Percentiles rank a stretch among this genome's conserved stretches.
These are phyloP conservation scores for Tamias sibiricus DNA, from an alignment of 2,113 vertebrate species.

Conservation along the genomic window DNA sequence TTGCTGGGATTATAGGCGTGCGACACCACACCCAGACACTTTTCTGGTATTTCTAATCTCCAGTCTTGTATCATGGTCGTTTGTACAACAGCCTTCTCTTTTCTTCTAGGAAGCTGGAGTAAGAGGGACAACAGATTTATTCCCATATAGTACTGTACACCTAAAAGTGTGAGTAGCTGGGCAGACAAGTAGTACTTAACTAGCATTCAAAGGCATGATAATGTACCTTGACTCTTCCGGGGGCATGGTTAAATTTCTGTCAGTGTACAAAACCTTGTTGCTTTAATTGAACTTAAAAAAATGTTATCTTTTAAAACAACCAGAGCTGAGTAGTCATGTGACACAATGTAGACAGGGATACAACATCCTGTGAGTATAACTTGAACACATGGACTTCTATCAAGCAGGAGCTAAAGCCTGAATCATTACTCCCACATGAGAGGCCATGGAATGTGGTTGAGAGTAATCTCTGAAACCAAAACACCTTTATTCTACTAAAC, in stretches of 20 bases:
- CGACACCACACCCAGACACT: no score
- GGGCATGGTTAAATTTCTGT: neutral
- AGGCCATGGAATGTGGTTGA: neutral
- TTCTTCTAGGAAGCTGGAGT: neutral
- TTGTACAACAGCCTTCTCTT: neutral
- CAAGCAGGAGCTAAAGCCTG: neutral
- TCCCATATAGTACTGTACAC: neutral
- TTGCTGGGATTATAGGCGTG: no score
- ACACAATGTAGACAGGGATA: neutral
- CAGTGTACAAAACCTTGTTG: neutral
- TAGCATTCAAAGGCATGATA: neutral
- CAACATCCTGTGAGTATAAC: neutral
- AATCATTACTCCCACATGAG: neutral
- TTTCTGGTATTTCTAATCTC: conserved; percentile 39
- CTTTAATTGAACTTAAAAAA: neutral
- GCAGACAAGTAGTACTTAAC: neutral
- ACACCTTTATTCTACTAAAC: conserved; percentile 11
- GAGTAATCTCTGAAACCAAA: conserved; percentile 23
- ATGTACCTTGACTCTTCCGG: neutral
- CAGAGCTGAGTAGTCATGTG: neutral
- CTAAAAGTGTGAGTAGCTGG: neutral
- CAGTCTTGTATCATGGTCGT: neutral
- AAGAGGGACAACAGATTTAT: neutral
- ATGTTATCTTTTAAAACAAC: neutral
- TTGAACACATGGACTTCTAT: neutral